These are phyloP conservation scores for Phaenicophaeus curvirostris DNA, from an alignment of 2,797 vertebrate genomes.

Conservation along the genomic window DNA sequence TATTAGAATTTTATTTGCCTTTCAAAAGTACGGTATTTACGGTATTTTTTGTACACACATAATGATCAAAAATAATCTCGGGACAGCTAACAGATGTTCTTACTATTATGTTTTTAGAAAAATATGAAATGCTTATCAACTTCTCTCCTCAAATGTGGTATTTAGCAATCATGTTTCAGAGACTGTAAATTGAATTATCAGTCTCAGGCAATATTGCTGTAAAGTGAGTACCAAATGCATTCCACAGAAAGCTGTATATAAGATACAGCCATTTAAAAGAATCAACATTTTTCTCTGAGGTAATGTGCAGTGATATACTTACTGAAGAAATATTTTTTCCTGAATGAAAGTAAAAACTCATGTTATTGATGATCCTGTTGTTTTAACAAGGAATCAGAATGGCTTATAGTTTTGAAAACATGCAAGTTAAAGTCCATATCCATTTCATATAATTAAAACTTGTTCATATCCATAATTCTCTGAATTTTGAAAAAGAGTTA, in stretches of 20 bases:
- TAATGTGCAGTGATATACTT: background rate
- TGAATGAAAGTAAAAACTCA: background rate
- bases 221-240: background rate
- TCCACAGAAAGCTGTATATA: background rate
- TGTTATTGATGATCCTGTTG: background rate
- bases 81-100: conserved; percentile 44
- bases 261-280: background rate
- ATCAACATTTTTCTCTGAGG: background rate
- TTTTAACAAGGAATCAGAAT: background rate
- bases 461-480: background rate
- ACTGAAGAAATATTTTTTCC: background rate
- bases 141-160: background rate
- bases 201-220: background rate
- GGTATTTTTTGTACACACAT: conserved; percentile 13
- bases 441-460: background rate
- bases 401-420: background rate
- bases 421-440: background rate
- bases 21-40: background rate
- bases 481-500: background rate
- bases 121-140: background rate
- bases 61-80: conserved; percentile 25
- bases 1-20: background rate
- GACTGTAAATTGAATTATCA: conserved; percentile 13
- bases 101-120: conserved; percentile 8
- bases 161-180: background rate